These are phyloP conservation scores for Mythimna ferrago DNA, from an alignment of 2,888 invertebrate genomes.

Conservation along the genomic window DNA sequence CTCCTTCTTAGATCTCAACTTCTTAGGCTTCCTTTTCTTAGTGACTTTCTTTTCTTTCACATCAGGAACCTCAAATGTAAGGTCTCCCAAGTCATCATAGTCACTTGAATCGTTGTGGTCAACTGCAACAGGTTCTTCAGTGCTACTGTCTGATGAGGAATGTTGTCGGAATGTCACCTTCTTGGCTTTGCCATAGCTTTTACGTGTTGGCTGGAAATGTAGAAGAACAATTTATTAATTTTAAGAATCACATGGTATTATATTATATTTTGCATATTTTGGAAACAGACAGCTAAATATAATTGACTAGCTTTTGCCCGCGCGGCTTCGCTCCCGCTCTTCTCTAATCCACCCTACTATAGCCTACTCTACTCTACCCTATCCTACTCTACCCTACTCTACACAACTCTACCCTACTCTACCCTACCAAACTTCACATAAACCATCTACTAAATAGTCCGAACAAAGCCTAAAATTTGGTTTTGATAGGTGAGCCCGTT, in stretches of 20 bases:
- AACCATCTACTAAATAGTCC: too few relatives aligned
- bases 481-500: too few relatives aligned
- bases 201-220: conserved; percentile 78
- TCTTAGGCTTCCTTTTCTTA: conserved; percentile 78
- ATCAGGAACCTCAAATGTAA: conserved; percentile 79
- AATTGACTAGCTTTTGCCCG: too few relatives aligned
- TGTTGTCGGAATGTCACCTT: conserved; percentile 80
- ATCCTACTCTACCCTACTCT: too few relatives aligned
- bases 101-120: conserved; percentile 69
- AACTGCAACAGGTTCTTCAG: conserved; percentile 51
- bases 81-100: conserved; percentile 80
- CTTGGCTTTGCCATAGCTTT: conserved; percentile 85
- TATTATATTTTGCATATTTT: too few relatives aligned
- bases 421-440: too few relatives aligned
- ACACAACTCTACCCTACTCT: too few relatives aligned
- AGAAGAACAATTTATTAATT: background rate
- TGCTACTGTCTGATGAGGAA: conserved; percentile 73
- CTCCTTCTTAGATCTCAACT: conserved; percentile 82
- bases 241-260: background rate
- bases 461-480: too few relatives aligned
- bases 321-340: too few relatives aligned
- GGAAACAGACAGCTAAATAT: too few relatives aligned
- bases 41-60: conserved; percentile 73
- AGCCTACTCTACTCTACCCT: too few relatives aligned
- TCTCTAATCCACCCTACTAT: too few relatives aligned